Percentiles rank a stretch among this genome's conserved stretches.
Conservation (phyloP, 1,140 invertebrate species). For the Megathymus violae region DNA sequence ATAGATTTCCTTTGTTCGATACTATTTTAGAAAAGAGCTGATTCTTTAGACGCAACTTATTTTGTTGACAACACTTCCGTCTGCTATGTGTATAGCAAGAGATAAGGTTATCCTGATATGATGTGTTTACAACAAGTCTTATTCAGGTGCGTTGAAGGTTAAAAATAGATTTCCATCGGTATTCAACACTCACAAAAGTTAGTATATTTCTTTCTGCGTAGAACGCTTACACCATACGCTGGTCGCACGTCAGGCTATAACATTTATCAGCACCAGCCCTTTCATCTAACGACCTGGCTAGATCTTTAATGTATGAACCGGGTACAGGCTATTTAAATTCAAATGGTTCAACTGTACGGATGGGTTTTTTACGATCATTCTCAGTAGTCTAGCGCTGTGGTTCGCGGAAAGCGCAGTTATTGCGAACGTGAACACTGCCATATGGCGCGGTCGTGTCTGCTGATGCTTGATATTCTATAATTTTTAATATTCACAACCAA, state of each 20-base stretch:
- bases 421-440: constrained; percentile 30
- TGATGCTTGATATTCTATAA: constrained; percentile 44
- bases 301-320: constrained; percentile 33
- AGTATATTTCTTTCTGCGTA: neutral
- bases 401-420: constrained; percentile 41
- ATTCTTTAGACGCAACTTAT: no score
- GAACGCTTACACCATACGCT: constrained; percentile 5
- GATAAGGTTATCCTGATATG: no score
- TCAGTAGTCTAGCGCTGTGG: constrained; percentile 28
- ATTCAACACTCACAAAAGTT: constrained; percentile 5
- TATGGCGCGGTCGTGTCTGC: constrained; percentile 42
- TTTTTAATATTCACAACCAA: no score
- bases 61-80: no score
- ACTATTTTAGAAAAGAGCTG: no score
- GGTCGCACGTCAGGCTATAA: constrained; percentile 10
- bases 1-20: neutral
- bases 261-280: constrained; percentile 28
- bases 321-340: constrained; percentile 39
- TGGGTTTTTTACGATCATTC: constrained; percentile 40
- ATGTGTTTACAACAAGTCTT: neutral
- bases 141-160: neutral
- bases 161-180: neutral
- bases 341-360: constrained; percentile 37
- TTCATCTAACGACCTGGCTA: constrained; percentile 28
- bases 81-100: no score